A percentile compares a stretch with the other conserved stretches of the same genome.
phyloP scores from a whole-genome alignment of 2,888 invertebrate species.

The Anodontia alba region DNA sequence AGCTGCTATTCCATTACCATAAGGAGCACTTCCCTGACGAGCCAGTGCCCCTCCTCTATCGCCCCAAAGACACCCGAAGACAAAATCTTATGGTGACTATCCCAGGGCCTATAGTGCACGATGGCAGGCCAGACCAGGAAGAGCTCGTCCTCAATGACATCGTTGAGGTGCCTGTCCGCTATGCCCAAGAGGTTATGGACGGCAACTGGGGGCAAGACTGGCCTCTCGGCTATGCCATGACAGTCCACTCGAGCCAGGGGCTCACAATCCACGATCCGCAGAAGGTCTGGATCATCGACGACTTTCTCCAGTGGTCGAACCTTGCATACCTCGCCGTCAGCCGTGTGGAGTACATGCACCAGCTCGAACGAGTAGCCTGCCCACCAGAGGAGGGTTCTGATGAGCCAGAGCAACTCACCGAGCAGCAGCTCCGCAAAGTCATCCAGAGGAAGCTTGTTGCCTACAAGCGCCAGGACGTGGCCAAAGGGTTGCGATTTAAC shows the following conservation, averaged over 20 bases:
- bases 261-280: not conserved
- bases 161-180: not conserved
- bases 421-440: constrained; percentile 15
- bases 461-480: not conserved
- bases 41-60: not conserved
- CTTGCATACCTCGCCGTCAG: not conserved
- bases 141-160: not conserved
- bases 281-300: not conserved
- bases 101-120: too few relatives aligned
- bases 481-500: constrained; percentile 2
- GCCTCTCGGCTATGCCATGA: not conserved
- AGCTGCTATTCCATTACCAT: not conserved
- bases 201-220: not conserved
- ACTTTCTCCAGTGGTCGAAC: not conserved
- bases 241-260: not conserved
- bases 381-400: not conserved
- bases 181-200: not conserved
- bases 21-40: not conserved
- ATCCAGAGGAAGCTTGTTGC: not conserved
- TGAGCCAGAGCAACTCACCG: constrained; percentile 10
- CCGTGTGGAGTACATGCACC: constrained; percentile 2
- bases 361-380: constrained; percentile 10
- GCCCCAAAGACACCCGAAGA: not conserved
- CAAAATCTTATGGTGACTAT: not conserved
- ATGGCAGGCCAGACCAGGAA: not conserved